These are phyloP conservation scores for Octomys mimax DNA, from an alignment of 2,797 vertebrate genomes.

Conservation along the genomic window DNA sequence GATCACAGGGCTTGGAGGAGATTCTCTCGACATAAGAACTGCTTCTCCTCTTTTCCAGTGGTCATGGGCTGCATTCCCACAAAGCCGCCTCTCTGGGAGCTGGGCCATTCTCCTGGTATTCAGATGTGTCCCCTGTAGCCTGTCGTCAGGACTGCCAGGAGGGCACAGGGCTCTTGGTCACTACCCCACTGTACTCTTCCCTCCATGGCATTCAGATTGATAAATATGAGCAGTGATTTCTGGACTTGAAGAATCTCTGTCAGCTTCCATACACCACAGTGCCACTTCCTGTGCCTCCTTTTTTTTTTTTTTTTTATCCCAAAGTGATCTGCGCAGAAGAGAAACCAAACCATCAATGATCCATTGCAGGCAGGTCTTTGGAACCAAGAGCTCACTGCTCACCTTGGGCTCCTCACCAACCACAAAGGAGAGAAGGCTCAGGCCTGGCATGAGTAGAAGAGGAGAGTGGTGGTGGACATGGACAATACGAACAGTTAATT, in stretches of 20 bases:
- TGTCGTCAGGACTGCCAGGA: background rate
- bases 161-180: background rate
- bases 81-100: background rate
- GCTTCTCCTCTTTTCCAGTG: background rate
- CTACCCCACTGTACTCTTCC: background rate
- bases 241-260: background rate
- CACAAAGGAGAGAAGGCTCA: background rate
- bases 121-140: background rate
- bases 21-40: rapidly evolving
- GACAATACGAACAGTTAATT: background rate
- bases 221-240: background rate
- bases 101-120: background rate
- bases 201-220: background rate
- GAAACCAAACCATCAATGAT: background rate
- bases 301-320: background rate
- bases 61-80: background rate
- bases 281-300: background rate
- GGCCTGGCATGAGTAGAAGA: background rate
- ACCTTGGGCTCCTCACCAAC: background rate
- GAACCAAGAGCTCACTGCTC: background rate
- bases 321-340: background rate
- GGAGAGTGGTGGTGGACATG: rapidly evolving
- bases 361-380: background rate
- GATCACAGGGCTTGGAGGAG: background rate
- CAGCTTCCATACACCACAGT: too few relatives aligned